A percentile compares a stretch with the other conserved stretches of the same genome.
phyloP scores from a whole-genome alignment of 2,888 invertebrate genomes.

The Acronicta leporina region DNA sequence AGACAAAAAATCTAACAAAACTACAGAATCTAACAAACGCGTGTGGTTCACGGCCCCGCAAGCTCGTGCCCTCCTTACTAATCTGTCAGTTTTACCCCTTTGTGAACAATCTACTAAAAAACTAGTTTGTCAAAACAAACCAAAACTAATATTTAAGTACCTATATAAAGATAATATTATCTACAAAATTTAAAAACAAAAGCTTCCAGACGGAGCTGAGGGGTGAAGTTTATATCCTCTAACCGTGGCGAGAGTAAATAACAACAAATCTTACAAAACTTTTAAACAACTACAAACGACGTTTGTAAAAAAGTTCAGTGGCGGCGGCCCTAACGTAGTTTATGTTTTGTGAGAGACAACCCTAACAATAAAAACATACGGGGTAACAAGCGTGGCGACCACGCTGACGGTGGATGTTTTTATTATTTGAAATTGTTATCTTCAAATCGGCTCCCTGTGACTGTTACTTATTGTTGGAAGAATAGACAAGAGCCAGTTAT shows the following conservation, averaged over 20 bases:
- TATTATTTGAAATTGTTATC: not conserved
- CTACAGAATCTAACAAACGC: no score
- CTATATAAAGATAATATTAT: slow-evolving; percentile 1
- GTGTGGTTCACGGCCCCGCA: no score
- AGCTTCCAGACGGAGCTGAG: slow-evolving; percentile 34
- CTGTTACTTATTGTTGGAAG: not conserved
- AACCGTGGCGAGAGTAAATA: slow-evolving; percentile 38
- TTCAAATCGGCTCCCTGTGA: not conserved
- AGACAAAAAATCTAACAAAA: no score
- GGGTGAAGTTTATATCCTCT: slow-evolving; percentile 26
- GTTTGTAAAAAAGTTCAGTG: slow-evolving; percentile 47
- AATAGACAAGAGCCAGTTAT: not conserved
- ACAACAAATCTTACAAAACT: slow-evolving; percentile 50
- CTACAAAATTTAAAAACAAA: slow-evolving; percentile 36
- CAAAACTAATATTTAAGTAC: slow-evolving; percentile 7
- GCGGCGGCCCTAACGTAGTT: slow-evolving; percentile 28
- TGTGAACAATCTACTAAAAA: no score
- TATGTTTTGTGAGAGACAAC: slow-evolving; percentile 24
- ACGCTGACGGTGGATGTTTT: not conserved
- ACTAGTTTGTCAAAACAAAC: slow-evolving; percentile 22
- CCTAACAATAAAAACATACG: slow-evolving; percentile 14
- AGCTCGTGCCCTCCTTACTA: no score
- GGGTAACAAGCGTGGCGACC: not conserved
- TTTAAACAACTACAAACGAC: slow-evolving; percentile 35
- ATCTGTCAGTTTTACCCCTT: no score